These are phyloP conservation scores for Leptopilina myrica DNA, from an alignment of 2,888 invertebrate genomes.

Conservation along the genomic window DNA sequence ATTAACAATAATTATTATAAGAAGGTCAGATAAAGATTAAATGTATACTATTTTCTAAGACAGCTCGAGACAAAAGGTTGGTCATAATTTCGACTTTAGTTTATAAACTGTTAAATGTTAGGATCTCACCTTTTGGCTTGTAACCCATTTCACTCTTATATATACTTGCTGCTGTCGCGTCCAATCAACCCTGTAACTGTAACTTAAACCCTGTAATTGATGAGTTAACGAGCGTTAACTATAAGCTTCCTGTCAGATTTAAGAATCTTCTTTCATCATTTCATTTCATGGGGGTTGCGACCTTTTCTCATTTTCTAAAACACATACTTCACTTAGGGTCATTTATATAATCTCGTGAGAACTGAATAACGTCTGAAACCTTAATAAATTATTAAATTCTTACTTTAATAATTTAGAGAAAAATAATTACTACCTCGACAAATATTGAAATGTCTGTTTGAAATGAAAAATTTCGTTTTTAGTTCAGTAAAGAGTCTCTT, in stretches of 20 bases:
- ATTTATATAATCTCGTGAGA: background rate
- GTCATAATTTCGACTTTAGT: background rate
- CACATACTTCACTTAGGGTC: background rate
- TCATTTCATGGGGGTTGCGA: conserved; percentile 15
- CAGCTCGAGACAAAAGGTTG: too few relatives aligned
- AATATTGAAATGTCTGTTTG: too few relatives aligned
- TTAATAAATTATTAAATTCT: too few relatives aligned
- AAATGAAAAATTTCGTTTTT: too few relatives aligned
- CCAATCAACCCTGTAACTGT: background rate
- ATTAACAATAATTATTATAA: too few relatives aligned
- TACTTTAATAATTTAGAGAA: too few relatives aligned
- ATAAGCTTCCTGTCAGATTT: conserved; percentile 75
- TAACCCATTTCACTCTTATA: background rate
- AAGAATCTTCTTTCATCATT: conserved; percentile 66
- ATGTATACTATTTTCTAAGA: too few relatives aligned
- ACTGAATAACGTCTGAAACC: too few relatives aligned
- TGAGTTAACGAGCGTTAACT: conserved; percentile 76
- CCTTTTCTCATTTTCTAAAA: background rate
- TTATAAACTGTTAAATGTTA: background rate
- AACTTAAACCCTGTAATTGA: conserved; percentile 68
- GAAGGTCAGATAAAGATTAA: too few relatives aligned
- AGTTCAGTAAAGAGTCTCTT: too few relatives aligned
- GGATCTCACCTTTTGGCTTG: conserved; percentile 15
- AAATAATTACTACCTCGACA: too few relatives aligned
- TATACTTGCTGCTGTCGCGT: conserved; percentile 1